Evolutionary conservation across 2,113 vertebrate genomes (phyloP), one percentile per base, ranked within the genome.

Genomic region (Pelvicachromis taeniatus): DNA sequence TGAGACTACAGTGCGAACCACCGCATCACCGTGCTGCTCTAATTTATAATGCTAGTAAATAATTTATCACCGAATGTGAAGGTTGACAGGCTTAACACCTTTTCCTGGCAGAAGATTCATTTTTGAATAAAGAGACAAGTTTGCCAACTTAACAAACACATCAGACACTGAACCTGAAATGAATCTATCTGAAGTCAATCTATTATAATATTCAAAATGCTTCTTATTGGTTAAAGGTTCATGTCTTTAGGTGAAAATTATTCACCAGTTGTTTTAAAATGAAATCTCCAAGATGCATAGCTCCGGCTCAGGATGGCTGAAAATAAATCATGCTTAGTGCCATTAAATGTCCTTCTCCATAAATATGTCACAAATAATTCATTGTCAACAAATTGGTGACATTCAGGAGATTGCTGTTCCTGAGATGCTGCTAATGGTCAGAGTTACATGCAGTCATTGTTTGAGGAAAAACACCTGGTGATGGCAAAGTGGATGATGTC

Each of bases 321-420:
- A 85, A 89, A 78, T 83, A 16, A 80, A 56, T 77, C 6, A 2
- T 3, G 2, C 40, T 83, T n/a, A 6, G 12, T 14, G 40, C 50
- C 61, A 84, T 81, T 87, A 63, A 38, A 86, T 52, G 33, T 52
- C 9, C 73, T 45, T 63, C 50, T 79, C 35, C 54, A 68, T 77
- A 65, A 81, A 77, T 73, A 61, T 78, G 86, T 81, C 81, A 77
- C 58, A 77, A 56, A 63, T 81, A 81, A 88, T 89, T 81, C 9
- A 84, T 68, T 38, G 65, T 83, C 79, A 78, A 85, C 85, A 89
- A 83, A 90, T 84, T 75, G 84, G 59, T 88, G 86, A 87, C 86
- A 83, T 85, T 81, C 55, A 80, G 53, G 52, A 58, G 21, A 82
- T 16, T 31, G 52, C 70, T 21, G 63, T 82, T 90, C 38, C 23